These are phyloP conservation scores for Diuraphis noxia DNA, from an alignment of 1,140 invertebrate genomes.

Conservation along the genomic window DNA sequence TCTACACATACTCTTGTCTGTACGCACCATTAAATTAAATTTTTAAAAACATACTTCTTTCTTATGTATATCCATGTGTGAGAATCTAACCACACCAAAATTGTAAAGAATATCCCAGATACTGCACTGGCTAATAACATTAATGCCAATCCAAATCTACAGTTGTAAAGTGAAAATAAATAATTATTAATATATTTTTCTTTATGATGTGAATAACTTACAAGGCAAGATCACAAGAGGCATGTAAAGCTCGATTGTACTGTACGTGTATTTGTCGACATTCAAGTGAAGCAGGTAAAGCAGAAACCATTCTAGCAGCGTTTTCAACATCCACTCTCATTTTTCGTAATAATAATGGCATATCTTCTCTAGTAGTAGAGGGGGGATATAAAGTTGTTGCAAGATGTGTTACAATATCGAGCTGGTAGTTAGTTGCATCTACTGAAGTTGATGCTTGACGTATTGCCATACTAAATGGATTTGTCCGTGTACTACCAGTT, in stretches of 20 bases:
- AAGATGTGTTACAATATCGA: constrained; percentile 67
- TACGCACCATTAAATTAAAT: not conserved
- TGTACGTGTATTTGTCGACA: constrained; percentile 78
- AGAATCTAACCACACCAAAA: constrained; percentile 90
- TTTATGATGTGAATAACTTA: constrained; percentile 60
- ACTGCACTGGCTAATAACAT: constrained; percentile 82
- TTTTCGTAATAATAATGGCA: constrained; percentile 46
- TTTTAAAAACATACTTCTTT: constrained; percentile 70
- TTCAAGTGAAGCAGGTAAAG: constrained; percentile 73
- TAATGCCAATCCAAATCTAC: constrained; percentile 73
- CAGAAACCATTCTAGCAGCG: constrained; percentile 61
- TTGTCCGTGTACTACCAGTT: constrained; percentile 43
- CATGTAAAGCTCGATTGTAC: constrained; percentile 74
- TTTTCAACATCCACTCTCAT: constrained; percentile 69
- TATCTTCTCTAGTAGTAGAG: constrained; percentile 27
- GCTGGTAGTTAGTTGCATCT: constrained; percentile 69
- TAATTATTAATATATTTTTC: not conserved
- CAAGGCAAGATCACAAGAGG: constrained; percentile 79
- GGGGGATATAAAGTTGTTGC: constrained; percentile 68
- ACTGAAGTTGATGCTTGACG: constrained; percentile 75
- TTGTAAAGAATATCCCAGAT: constrained; percentile 84
- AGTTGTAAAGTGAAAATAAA: constrained; percentile 56
- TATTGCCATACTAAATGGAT: constrained; percentile 71
- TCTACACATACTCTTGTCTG: not conserved
- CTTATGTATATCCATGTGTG: constrained; percentile 96